Conservation (phyloP, 2,113 vertebrate genomes). For the Suncus etruscus region DNA sequence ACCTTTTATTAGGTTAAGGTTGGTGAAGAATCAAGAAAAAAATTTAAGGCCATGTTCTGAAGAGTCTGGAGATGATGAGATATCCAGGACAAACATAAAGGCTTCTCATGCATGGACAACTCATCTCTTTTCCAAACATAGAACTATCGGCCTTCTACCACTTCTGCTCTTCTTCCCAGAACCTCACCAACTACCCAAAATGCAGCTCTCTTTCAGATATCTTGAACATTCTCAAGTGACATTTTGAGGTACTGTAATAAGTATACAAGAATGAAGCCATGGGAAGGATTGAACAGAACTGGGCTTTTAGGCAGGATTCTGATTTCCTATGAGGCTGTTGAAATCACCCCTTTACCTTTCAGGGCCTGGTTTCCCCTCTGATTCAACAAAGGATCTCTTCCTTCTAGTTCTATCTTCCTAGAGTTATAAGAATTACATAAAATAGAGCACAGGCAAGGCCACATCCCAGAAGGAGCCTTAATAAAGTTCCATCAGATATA, state of each 20-base stretch:
- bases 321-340: background rate
- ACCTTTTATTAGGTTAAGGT: background rate
- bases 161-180: background rate
- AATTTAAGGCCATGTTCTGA: background rate
- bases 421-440: background rate
- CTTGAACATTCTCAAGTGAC: conserved; percentile 3
- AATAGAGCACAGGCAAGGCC: background rate
- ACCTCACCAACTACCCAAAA: background rate
- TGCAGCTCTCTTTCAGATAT: background rate
- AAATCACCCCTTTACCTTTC: background rate
- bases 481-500: background rate
- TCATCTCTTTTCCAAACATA: background rate
- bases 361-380: background rate
- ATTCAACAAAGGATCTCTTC: background rate
- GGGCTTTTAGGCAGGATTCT: background rate
- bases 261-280: background rate
- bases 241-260: background rate
- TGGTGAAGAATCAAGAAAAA: conserved; percentile 40
- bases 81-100: background rate
- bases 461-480: background rate
- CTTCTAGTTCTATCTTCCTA: background rate
- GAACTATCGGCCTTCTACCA: background rate
- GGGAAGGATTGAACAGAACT: background rate
- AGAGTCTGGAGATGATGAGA: background rate
- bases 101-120: background rate